These are phyloP conservation scores for Dolichopus griseipennis DNA, from an alignment of 2,888 invertebrate genomes.

Conservation along the genomic window DNA sequence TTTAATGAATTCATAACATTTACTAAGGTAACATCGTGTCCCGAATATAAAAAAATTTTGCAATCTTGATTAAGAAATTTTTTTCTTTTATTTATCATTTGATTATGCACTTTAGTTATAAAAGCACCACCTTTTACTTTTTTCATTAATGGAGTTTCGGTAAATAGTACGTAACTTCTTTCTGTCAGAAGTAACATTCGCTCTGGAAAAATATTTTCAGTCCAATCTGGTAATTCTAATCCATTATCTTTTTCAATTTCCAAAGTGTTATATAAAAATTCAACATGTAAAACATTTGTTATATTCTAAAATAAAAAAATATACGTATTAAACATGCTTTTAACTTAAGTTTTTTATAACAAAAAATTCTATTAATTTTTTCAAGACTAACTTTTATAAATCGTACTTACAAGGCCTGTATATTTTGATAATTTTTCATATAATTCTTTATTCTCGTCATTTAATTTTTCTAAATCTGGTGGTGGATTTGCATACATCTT, in stretches of 20 bases:
- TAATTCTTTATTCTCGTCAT: conserved; percentile 50
- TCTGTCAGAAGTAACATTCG: conserved; percentile 59
- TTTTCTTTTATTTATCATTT: conserved; percentile 50
- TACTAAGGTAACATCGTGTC: conserved; percentile 74
- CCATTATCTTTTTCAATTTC: conserved; percentile 57
- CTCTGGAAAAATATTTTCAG: conserved; percentile 57
- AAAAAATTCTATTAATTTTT: no score
- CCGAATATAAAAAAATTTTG: conserved; percentile 62
- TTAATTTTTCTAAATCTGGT: conserved; percentile 45
- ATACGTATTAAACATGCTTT: no score
- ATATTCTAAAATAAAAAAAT: conserved; percentile 37
- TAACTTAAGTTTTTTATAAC: no score
- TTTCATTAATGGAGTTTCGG: conserved; percentile 61
- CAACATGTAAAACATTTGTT: conserved; percentile 55
- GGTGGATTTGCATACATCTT: conserved; percentile 46
- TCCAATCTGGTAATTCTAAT: conserved; percentile 66
- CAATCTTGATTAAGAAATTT: conserved; percentile 45
- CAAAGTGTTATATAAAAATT: conserved; percentile 62
- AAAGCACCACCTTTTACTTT: conserved; percentile 65
- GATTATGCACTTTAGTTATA: conserved; percentile 55
- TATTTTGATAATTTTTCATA: conserved; percentile 53
- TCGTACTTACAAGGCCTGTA: conserved; percentile 44
- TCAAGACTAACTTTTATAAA: neutral
- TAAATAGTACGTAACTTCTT: conserved; percentile 59
- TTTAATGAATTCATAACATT: conserved; percentile 66